Percentiles rank a stretch among this genome's conserved stretches.
These are phyloP conservation scores for Promerops cafer DNA, from an alignment of 2,113 vertebrate genomes.

Conservation along the genomic window DNA sequence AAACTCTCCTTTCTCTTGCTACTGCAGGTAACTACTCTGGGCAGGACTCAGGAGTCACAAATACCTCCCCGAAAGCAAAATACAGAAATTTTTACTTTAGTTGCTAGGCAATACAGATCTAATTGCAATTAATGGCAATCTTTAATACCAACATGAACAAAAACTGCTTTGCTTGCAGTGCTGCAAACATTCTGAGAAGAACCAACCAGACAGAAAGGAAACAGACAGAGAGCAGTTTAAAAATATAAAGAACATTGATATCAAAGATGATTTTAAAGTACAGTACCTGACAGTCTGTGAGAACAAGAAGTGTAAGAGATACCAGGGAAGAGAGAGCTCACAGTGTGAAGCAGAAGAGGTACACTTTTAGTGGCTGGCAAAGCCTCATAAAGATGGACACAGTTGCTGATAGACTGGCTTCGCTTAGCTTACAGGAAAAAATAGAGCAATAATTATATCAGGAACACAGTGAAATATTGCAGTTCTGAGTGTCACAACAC, in stretches of 20 bases:
- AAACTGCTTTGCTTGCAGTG: not conserved
- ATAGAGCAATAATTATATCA: slow-evolving; percentile 72
- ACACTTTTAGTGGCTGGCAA: slow-evolving; percentile 97
- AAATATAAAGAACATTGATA: slow-evolving; percentile 2
- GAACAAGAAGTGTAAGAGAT: slow-evolving; percentile 97
- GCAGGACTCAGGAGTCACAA: not conserved
- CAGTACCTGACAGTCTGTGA: slow-evolving; percentile 97
- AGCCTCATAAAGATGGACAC: slow-evolving; percentile 95
- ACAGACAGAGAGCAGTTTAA: not conserved
- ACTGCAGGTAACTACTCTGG: not conserved
- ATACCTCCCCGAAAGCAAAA: not conserved
- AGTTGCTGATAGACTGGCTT: slow-evolving; percentile 99
- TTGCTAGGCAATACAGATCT: not conserved
- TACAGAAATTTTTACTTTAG: not conserved
- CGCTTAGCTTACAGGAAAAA: slow-evolving; percentile 90
- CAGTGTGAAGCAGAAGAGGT: slow-evolving; percentile 96
- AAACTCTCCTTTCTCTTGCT: not conserved
- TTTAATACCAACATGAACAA: not conserved
- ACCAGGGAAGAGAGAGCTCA: slow-evolving; percentile 98
- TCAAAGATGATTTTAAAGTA: slow-evolving; percentile 60
- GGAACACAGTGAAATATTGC: not conserved
- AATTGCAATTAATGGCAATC: not conserved
- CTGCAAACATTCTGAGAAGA: not conserved
- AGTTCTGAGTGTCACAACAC: not conserved
- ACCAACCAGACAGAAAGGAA: not conserved